phyloP scores from a whole-genome alignment of 2,888 invertebrate species.

The Pardosa pseudoannulata region DNA sequence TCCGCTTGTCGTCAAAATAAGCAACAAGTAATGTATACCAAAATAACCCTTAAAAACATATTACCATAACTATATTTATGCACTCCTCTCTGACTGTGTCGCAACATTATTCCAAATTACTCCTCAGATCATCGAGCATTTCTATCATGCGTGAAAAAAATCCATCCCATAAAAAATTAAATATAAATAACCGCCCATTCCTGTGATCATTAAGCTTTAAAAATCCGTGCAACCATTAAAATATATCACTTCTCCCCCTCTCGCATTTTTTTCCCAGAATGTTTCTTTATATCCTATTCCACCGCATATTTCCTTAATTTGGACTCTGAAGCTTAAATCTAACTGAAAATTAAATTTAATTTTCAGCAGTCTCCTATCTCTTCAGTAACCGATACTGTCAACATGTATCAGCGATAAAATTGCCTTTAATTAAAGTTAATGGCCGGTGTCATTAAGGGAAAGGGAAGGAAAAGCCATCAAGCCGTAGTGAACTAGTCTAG shows the following conservation, averaged over 20 bases:
- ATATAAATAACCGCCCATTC: not conserved
- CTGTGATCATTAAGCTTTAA: not conserved
- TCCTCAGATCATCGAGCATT: not conserved
- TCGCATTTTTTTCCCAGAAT: not conserved
- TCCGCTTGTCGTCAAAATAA: not conserved
- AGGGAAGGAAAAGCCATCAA: conserved; percentile 7
- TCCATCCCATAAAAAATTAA: not conserved
- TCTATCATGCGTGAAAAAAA: not conserved
- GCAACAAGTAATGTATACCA: not conserved
- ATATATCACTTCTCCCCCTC: conserved; percentile 6
- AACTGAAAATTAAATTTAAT: conserved; percentile 38
- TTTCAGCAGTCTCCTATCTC: conserved; percentile 28
- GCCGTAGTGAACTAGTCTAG: not conserved
- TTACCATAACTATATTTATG: no score
- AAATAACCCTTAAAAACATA: not conserved
- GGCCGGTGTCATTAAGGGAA: conserved; percentile 40
- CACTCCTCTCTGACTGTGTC: not conserved
- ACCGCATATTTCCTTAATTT: conserved; percentile 18
- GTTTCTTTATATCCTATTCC: not conserved
- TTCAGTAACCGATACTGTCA: conserved; percentile 28
- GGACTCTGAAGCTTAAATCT: not conserved
- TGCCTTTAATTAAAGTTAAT: conserved; percentile 63
- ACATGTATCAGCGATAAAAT: conserved; percentile 56
- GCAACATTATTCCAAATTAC: not conserved
- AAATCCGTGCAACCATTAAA: conserved; percentile 15